Conservation (phyloP, 2,113 vertebrate species). For the Grammomys dolichurus region DNA sequence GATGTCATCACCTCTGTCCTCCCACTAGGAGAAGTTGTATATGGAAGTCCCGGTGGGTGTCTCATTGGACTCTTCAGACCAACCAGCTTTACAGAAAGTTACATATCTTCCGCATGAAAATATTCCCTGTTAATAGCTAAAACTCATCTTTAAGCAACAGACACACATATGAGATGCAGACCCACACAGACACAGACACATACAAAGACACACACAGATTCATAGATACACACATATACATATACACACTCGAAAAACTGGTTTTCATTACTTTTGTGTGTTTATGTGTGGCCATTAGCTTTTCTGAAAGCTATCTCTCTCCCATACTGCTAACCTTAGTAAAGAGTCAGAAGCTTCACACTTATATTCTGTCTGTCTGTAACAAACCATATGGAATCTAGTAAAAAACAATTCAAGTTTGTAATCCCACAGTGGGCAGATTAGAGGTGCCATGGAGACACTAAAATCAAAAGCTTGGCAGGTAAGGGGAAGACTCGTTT, state of each 20-base stretch:
- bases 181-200: not conserved
- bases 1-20: not conserved
- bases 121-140: constrained; percentile 48
- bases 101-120: not conserved
- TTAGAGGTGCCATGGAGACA: not conserved
- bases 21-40: not conserved
- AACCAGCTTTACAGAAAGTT: not conserved
- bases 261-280: constrained; percentile 9
- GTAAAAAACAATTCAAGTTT: not conserved
- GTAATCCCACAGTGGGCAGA: not conserved
- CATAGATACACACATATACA: not conserved
- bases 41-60: not conserved
- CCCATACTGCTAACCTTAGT: not conserved
- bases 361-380: not conserved
- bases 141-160: not conserved
- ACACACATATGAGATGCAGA: not conserved
- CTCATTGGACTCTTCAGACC: not conserved
- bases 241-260: not conserved
- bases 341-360: not conserved
- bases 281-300: not conserved
- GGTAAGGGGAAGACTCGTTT: not conserved
- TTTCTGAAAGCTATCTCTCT: constrained; percentile 27
- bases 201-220: fast-evolving
- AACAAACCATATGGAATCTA: not conserved
- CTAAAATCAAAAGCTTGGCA: not conserved